Conservation (phyloP, 2,888 invertebrate species). For the Catocala fraxini region DNA sequence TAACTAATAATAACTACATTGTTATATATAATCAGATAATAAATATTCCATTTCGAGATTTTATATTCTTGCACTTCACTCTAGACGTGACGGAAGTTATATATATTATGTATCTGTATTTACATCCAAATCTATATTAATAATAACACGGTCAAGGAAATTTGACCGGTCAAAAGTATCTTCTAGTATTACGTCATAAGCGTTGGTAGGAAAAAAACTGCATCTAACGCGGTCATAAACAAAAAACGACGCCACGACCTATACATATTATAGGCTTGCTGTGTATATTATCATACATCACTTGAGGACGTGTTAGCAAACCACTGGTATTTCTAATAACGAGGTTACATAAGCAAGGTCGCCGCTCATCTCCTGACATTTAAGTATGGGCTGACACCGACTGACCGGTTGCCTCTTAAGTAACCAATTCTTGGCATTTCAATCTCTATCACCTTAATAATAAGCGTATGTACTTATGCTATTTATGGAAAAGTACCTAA, state of each 20-base stretch:
- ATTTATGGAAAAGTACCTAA: conserved; percentile 65
- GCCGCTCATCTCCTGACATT: conserved; percentile 80
- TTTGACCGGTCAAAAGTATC: background rate
- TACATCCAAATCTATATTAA: conserved; percentile 17
- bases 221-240: background rate
- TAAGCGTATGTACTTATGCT: conserved; percentile 14
- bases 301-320: conserved; percentile 66
- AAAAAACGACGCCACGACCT: conserved; percentile 30
- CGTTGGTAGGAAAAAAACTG: background rate
- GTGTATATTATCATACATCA: conserved; percentile 47
- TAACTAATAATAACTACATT: no score
- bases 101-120: background rate
- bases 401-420: conserved; percentile 75
- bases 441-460: conserved; percentile 53
- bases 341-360: conserved; percentile 83
- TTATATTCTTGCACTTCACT: conserved; percentile 16
- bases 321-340: conserved; percentile 73
- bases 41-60: background rate
- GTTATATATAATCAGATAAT: background rate
- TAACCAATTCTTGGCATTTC: conserved; percentile 72
- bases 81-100: conserved; percentile 9
- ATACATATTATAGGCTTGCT: conserved; percentile 34
- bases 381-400: conserved; percentile 61
- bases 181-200: no score
- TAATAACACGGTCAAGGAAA: conserved; percentile 15